Evolutionary conservation across 2,797 vertebrate species (phyloP), one percentile per base, ranked within the genome.

Genomic region (Decapterus maruadsi): DNA sequence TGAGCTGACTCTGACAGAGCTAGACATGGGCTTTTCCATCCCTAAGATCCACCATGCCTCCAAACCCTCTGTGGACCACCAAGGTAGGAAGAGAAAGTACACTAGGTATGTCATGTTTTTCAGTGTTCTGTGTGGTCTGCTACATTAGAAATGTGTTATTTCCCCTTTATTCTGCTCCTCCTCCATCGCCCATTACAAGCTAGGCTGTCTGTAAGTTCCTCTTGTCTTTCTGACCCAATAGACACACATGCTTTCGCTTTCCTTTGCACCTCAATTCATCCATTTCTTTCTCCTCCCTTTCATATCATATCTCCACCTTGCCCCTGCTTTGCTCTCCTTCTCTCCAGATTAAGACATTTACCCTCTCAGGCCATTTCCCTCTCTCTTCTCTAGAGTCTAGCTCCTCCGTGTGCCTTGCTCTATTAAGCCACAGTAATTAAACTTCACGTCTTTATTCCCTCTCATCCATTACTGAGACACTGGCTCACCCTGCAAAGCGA

Each of bases 21-120:
- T 99, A n/a, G 98, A 99, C 92, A 99, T 99, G 98, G 98, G 98
- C 69, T 96, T 97, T 78, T 96, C 97, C 77, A 95, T 98, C 90
- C 98, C 98, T 80, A 98, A 97, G 94, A 97, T 99, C 89, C 96
- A 97, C 53, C 95, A 93, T 84, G 97, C 98, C 90, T 98, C 96
- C 90, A 96, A 96, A 87, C 98, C 98, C 62, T 96, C 96, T 22
- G 88, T 99, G 89, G 97, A 99, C 93, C 96, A 98, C 93, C 96
- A 97, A 97, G 98, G 98, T 99, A 96, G 92, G 84, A 73, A 19
- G 20, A 56, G 17, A 73, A 68, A 59, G 42, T 8, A 38, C 16
- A 11, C 34, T 45, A 1, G 5, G 14, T 46, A 31, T 70, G 68
- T 19, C 7, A 3, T 17, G 43, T 16, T 50, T 57, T 62, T 46